These are phyloP conservation scores for Poecilia latipinna DNA, from an alignment of 2,113 vertebrate genomes.

Conservation along the genomic window DNA sequence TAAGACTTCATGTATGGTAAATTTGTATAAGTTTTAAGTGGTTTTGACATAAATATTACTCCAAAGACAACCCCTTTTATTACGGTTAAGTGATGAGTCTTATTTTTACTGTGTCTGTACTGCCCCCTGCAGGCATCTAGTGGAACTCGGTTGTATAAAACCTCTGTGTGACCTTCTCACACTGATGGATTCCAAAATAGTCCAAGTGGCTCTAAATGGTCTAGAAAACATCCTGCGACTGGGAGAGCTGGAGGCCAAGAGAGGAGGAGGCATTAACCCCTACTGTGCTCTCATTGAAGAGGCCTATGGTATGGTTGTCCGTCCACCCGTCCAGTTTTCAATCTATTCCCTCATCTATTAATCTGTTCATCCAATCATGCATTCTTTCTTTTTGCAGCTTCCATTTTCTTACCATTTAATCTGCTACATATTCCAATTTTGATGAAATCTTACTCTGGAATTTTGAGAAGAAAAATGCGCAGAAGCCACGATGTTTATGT, in stretches of 20 bases:
- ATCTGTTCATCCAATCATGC: not conserved
- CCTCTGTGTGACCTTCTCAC: slow-evolving; percentile 97
- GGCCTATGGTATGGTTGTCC: slow-evolving; percentile 87
- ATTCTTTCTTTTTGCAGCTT: too few species aligned
- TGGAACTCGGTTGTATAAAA: slow-evolving; percentile 96
- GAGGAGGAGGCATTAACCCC: slow-evolving; percentile 92
- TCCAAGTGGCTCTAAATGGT: slow-evolving; percentile 95
- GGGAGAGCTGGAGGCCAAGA: slow-evolving; percentile 95
- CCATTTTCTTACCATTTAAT: too few species aligned
- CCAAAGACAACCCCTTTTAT: not conserved
- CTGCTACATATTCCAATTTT: too few species aligned
- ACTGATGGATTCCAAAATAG: slow-evolving; percentile 98
- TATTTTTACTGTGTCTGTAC: slow-evolving; percentile 4
- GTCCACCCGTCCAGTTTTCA: too few species aligned
- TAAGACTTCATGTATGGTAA: not conserved
- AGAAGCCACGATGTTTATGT: not conserved
- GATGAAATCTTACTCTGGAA: too few species aligned
- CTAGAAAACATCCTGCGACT: slow-evolving; percentile 96
- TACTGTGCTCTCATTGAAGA: slow-evolving; percentile 97
- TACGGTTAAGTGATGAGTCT: not conserved
- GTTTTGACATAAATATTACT: too few species aligned
- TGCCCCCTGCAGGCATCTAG: slow-evolving; percentile 87
- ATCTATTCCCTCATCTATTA: too few species aligned
- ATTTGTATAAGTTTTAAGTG: not conserved
- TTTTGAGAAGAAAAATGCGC: not conserved